These are phyloP conservation scores for Fopius arisanus DNA, from an alignment of 1,140 invertebrate species.

Conservation along the genomic window DNA sequence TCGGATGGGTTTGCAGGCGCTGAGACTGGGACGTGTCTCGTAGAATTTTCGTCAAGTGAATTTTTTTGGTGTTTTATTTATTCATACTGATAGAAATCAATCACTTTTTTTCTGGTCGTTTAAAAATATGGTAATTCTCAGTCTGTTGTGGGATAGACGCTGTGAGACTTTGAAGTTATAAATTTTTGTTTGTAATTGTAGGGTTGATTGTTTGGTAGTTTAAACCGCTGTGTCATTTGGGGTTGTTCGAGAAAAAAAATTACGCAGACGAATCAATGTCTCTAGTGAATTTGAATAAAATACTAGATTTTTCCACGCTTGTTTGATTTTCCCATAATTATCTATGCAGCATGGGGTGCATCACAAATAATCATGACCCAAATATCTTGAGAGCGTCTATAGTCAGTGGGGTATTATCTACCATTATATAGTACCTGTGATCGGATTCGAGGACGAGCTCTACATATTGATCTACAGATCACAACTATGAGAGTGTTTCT, in stretches of 20 bases:
- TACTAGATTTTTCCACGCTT: neutral
- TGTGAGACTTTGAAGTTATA: no score
- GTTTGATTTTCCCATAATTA: constrained; percentile 32
- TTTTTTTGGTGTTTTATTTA: neutral
- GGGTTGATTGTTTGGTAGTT: no score
- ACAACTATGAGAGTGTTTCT: constrained; percentile 54
- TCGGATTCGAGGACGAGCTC: neutral
- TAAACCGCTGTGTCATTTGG: no score
- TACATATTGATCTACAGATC: neutral
- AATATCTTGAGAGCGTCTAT: constrained; percentile 6
- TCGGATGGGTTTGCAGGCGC: neutral
- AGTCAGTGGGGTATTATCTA: neutral
- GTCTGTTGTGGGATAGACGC: no score
- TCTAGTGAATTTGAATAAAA: neutral
- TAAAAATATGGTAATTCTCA: no score
- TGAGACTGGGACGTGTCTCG: neutral
- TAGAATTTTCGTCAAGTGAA: neutral
- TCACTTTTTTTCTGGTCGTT: neutral
- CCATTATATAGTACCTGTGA: neutral
- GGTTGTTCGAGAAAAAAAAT: no score
- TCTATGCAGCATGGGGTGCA: constrained; percentile 22
- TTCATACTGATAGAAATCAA: neutral
- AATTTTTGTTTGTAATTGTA: no score
- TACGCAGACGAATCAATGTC: neutral
- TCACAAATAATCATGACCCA: constrained; percentile 27